Conservation (phyloP, 53 echinoderm and acorn worm species). For the Stichopus horrens region DNA sequence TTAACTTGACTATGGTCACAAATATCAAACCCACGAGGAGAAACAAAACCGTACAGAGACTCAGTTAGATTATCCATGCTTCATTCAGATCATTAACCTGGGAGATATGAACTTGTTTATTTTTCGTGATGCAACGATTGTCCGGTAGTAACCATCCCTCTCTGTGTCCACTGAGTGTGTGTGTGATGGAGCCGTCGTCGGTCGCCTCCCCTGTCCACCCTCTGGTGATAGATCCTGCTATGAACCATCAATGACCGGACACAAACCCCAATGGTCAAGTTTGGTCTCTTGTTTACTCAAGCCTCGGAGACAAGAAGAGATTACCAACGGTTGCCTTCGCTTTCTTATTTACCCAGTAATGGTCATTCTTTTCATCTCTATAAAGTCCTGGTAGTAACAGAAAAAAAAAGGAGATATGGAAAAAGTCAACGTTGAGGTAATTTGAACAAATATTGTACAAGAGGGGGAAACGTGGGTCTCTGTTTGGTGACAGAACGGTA, state of each 20-base stretch:
- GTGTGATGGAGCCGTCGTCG: neutral
- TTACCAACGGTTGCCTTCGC: slow-evolving; percentile 18
- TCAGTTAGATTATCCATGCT: too few species aligned
- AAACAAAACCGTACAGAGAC: too few species aligned
- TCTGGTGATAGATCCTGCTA: neutral
- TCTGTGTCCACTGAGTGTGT: neutral
- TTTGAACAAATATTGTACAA: slow-evolving; percentile 29
- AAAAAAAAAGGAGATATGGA: neutral
- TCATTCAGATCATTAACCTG: too few species aligned
- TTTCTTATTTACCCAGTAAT: neutral
- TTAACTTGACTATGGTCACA: too few species aligned
- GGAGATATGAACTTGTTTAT: neutral
- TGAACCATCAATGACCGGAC: neutral
- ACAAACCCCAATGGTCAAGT: neutral
- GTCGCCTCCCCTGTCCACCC: neutral
- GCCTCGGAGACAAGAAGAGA: neutral
- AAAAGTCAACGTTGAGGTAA: slow-evolving; percentile 43
- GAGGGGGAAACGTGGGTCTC: neutral
- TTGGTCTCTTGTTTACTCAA: slow-evolving; percentile 7
- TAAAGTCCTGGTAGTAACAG: neutral
- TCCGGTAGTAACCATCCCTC: neutral
- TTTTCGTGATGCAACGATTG: neutral
- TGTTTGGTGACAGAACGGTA: neutral
- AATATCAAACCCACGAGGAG: too few species aligned
- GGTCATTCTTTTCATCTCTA: neutral